These are phyloP conservation scores for Trachurus trachurus DNA, from an alignment of 2,797 vertebrate species.

Conservation along the genomic window DNA sequence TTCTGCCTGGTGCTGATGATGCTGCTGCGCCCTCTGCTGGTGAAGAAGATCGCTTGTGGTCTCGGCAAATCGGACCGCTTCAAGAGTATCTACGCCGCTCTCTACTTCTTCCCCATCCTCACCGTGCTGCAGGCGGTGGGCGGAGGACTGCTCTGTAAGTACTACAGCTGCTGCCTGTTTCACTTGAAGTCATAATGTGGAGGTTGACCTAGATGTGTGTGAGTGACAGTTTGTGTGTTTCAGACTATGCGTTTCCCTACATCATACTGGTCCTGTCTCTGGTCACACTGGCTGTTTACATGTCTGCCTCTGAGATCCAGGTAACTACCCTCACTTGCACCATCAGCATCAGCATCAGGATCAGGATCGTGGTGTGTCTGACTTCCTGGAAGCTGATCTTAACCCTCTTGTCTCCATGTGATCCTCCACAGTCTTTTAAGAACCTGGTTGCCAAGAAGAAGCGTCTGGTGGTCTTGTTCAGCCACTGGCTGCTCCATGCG, in stretches of 20 bases:
- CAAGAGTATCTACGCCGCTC: constrained; percentile 96
- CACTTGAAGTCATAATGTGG: not conserved
- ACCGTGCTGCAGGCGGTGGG: constrained; percentile 97
- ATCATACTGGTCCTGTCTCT: constrained; percentile 96
- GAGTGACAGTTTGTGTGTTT: constrained; percentile 59
- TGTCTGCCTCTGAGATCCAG: constrained; percentile 99
- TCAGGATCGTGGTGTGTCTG: too few relatives aligned
- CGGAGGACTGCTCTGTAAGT: constrained; percentile 96
- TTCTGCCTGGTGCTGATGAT: constrained; percentile 98
- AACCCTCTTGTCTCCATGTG: not conserved
- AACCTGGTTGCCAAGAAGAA: constrained; percentile 96
- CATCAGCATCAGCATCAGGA: too few relatives aligned
- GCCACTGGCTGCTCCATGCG: constrained; percentile 97
- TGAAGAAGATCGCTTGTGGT: constrained; percentile 98
- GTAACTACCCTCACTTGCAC: constrained; percentile 72
- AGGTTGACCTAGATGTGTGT: not conserved
- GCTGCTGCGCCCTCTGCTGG: constrained; percentile 95
- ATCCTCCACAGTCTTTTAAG: constrained; percentile 89
- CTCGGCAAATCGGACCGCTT: constrained; percentile 96
- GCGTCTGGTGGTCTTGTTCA: constrained; percentile 95
- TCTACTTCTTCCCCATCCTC: constrained; percentile 98
- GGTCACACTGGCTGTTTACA: constrained; percentile 96
- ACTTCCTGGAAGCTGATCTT: not conserved
- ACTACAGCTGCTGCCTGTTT: not conserved
- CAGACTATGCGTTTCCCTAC: constrained; percentile 98